Conservation (phyloP, 2,888 invertebrate genomes). For the Deilephila elpenor region DNA sequence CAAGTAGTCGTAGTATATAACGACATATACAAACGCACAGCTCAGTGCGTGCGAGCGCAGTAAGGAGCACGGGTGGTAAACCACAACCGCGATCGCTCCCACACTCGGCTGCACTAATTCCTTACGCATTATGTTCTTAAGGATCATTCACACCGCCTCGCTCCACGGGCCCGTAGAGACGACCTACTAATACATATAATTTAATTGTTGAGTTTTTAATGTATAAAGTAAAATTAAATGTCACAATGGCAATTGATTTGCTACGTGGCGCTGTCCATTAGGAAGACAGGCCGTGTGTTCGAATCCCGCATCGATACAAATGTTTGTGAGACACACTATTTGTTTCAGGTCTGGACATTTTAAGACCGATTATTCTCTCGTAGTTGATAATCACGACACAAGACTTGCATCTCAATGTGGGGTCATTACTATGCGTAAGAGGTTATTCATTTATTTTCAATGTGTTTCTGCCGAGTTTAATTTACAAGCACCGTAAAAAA, state of each 20-base stretch:
- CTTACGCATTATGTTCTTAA: constrained; percentile 53
- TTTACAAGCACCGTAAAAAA: not conserved
- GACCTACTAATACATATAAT: constrained; percentile 2
- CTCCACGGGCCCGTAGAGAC: not conserved
- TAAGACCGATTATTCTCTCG: no score
- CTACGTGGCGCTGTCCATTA: no score
- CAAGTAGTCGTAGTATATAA: not conserved
- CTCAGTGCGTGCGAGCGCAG: constrained; percentile 29
- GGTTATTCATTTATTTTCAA: not conserved
- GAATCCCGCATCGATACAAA: no score
- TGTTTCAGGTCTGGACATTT: no score
- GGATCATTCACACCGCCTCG: constrained; percentile 18
- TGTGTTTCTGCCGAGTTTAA: not conserved
- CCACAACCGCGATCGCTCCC: constrained; percentile 65
- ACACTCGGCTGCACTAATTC: constrained; percentile 76
- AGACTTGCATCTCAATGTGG: no score
- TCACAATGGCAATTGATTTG: not conserved
- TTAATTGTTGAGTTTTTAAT: not conserved
- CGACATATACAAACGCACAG: constrained; percentile 7
- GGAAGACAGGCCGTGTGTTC: no score
- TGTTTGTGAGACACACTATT: no score
- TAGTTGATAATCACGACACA: no score
- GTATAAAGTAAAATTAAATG: no score
- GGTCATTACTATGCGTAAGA: not conserved
- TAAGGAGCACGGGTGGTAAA: constrained; percentile 70